Evolutionary conservation across 2,797 vertebrate genomes (phyloP), one percentile per base, ranked within the genome.

Genomic region (Natrix natrix): DNA sequence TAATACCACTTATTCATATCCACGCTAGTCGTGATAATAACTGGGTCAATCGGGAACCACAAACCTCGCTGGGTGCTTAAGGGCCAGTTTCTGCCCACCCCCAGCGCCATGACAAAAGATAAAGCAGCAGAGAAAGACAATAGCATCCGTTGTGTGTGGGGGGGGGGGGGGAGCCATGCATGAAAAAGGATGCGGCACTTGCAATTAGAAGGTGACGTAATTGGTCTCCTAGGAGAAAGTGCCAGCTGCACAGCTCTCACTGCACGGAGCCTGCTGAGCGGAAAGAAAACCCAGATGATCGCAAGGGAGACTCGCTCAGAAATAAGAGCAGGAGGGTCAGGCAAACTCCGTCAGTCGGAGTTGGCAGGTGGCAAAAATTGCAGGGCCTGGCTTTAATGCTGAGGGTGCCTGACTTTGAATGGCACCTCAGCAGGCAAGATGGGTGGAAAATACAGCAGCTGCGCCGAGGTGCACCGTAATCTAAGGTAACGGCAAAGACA

Each of bases 141-240:
- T 48, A 63, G 92, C 91, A 94, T 93, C 93, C 90, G 52, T 22
- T 86, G 92, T 89, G 22, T 93, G 4, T 4, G 59, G 0, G 2
- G 2, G 60, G 60, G 3, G 60, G 1, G 1, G 11, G 4, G 0
- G 4, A 93, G 86, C 93, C 86, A 89, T 0, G 69, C 32, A 94
- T 94, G 94, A 92, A 93, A 28, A 93, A 95, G 93, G 96, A 97
- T 96, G 96, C 95, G 87, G 96, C 95, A 91, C 88, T 96, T 91
- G 90, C 97, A 97, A 94, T 95, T 90, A 96, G 93, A 95, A 95
- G 95, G 87, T 96, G 96, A 97, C 1, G 94, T 95, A 92, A 97
- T 90, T 86, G 37, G 94, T 37, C 96, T 97, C 96, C 54, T 17
- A 95, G 94, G 95, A 97, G 95, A 95, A 95, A 93, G 93, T 94